These are phyloP conservation scores for Neotoxoptera formosana DNA, from an alignment of 1,140 invertebrate species.

Conservation along the genomic window DNA sequence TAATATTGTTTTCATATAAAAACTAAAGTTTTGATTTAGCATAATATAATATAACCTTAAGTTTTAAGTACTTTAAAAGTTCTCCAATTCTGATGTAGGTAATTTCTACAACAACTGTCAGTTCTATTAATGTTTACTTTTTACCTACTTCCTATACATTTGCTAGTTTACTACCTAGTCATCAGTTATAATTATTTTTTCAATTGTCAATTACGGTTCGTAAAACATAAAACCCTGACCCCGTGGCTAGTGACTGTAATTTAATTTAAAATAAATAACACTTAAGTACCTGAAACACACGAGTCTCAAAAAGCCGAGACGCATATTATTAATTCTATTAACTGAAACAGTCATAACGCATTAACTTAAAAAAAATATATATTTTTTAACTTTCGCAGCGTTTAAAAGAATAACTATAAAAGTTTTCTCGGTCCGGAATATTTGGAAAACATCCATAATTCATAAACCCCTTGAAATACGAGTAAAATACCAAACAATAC, in stretches of 20 bases:
- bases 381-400: background rate
- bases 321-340: background rate
- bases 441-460: slow-evolving; percentile 20
- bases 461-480: background rate
- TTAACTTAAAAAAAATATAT: background rate
- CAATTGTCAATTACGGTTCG: background rate
- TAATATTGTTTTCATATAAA: background rate
- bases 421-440: background rate
- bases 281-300: background rate
- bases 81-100: background rate
- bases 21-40: background rate
- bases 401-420: background rate
- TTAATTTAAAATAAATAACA: background rate
- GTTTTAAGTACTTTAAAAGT: background rate
- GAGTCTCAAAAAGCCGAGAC: background rate
- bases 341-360: background rate
- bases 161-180: background rate
- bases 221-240: background rate
- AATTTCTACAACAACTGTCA: background rate
- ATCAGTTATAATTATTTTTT: background rate
- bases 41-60: background rate
- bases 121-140: background rate
- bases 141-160: background rate
- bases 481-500: background rate
- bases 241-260: background rate